Base-by-base conservation (phyloP, 1,140 invertebrate species). In the Habropoda laboriosa region DNA sequence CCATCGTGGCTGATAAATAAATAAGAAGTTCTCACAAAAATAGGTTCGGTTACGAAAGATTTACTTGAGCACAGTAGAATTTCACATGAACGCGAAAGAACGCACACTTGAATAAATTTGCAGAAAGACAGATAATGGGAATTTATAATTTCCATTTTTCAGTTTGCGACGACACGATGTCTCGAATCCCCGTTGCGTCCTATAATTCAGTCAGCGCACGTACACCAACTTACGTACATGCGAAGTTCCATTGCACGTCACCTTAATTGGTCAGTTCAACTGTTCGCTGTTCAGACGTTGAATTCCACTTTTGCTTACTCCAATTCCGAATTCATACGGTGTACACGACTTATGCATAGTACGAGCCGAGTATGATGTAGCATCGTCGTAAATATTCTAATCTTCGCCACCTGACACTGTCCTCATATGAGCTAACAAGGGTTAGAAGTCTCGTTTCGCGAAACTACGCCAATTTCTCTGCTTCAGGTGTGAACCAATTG, bases 191-290 rank as follows among this genome's bases (percentile, higher is more conserved):
- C n/a, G 51, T 35, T n/a, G 32, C 35, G 27, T n/a, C 38, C 32
- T 71, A 30, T 57, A 57, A 66, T 55, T 16, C 12, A 66, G 3
- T 16, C 27, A 16, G 8, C n/a, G 6, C 45, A 30, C 45, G 58
- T 51, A 24, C 45, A 24, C 1, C 27, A 45, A 57, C 61, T 42
- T 57, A 42, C 8, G 40, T 10, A n/a, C n/a, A n/a, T n/a, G n/a
- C n/a, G n/a, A n/a, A 67, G 18, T 57, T 32, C 51, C 30, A 67
- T 45, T 57, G 18, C 27, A 16, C 13, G 27, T 76, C 51, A 35
- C 27, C 38, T 60, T 77, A 77, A 71, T 70, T 77, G 66, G 32
- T 60, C 55, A 70, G 35, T 27, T 38, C 32, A 60, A 47, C 30
- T 38, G 30, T 18, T n/a, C 16, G 0, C n/a, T n/a, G 21, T 13